A percentile compares a stretch with the other conserved stretches of the same genome.
phyloP scores from a whole-genome alignment of 2,888 invertebrate genomes.

The Nomada hirtipes region DNA sequence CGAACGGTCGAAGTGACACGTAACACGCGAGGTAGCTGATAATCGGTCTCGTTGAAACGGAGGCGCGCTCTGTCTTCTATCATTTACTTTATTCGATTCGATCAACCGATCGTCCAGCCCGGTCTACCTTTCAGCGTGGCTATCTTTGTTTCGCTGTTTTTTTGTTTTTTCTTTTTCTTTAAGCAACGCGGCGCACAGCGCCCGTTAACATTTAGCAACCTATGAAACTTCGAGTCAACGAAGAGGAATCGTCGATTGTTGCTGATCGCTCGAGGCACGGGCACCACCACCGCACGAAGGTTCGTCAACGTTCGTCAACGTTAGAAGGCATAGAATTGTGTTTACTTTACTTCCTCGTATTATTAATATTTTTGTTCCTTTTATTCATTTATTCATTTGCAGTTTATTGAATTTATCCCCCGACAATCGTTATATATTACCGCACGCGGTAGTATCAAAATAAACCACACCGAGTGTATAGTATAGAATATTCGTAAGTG shows the following conservation, averaged over 20 bases:
- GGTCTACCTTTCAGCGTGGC: not conserved
- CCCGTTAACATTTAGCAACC: conserved; percentile 46
- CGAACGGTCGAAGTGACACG: conserved; percentile 6
- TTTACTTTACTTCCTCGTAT: conserved; percentile 31
- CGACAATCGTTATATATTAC: conserved; percentile 77
- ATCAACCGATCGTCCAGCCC: conserved; percentile 1
- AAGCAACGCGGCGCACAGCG: conserved; percentile 53
- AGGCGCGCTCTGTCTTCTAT: not conserved
- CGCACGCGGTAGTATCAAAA: conserved; percentile 82
- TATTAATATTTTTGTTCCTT: not conserved
- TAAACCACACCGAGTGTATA: conserved; percentile 83
- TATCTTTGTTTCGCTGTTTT: conserved; percentile 1
- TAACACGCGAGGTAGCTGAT: conserved; percentile 18
- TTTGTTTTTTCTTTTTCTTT: not conserved
- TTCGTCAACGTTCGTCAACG: conserved; percentile 77
- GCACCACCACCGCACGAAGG: conserved; percentile 76
- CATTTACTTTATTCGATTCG: conserved; percentile 1
- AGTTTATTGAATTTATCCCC: conserved; percentile 69
- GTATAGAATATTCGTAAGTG: conserved; percentile 79
- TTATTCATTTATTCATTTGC: conserved; percentile 30
- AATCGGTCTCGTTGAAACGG: not conserved
- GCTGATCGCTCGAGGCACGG: conserved; percentile 39
- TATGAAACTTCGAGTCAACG: conserved; percentile 44
- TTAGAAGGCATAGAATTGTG: conserved; percentile 78
- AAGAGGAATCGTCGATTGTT: conserved; percentile 33